Conservation (phyloP, 2,888 invertebrate genomes). For the Diogma glabrata region DNA sequence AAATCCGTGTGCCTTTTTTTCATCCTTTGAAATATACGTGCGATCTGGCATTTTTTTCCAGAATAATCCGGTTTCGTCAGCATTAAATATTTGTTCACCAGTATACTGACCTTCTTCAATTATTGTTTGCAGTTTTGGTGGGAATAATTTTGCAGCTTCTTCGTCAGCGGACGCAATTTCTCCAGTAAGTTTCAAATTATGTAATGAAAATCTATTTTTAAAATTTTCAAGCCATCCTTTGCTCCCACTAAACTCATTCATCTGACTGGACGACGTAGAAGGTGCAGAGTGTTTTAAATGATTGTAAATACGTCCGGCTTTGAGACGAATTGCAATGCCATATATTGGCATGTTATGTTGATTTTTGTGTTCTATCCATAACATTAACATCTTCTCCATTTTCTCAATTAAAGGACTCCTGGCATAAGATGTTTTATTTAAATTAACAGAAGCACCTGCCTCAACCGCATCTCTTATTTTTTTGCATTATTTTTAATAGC, state of each 20-base stretch:
- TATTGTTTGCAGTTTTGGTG: background rate
- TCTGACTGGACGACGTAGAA: too few species aligned
- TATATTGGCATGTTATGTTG: background rate
- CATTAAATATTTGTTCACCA: too few species aligned
- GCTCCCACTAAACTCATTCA: too few species aligned
- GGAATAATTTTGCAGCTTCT: conserved; percentile 2
- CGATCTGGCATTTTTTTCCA: too few species aligned
- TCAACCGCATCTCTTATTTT: too few species aligned
- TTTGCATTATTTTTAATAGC: too few species aligned
- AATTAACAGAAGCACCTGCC: background rate
- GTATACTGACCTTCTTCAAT: too few species aligned
- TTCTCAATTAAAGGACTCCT: background rate
- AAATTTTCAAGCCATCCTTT: background rate
- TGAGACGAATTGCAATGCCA: background rate
- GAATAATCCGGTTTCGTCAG: conserved; percentile 1
- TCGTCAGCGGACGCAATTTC: conserved; percentile 4
- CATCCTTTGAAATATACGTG: background rate
- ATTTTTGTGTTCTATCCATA: too few species aligned
- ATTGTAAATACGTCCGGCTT: too few species aligned
- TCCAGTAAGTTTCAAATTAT: too few species aligned
- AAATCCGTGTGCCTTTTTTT: background rate
- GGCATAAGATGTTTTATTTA: background rate
- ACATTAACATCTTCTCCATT: background rate
- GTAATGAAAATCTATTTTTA: background rate
- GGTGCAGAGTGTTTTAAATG: too few species aligned